Base-by-base conservation (phyloP, 2,797 vertebrate species). In the Trichosurus vulpecula region DNA sequence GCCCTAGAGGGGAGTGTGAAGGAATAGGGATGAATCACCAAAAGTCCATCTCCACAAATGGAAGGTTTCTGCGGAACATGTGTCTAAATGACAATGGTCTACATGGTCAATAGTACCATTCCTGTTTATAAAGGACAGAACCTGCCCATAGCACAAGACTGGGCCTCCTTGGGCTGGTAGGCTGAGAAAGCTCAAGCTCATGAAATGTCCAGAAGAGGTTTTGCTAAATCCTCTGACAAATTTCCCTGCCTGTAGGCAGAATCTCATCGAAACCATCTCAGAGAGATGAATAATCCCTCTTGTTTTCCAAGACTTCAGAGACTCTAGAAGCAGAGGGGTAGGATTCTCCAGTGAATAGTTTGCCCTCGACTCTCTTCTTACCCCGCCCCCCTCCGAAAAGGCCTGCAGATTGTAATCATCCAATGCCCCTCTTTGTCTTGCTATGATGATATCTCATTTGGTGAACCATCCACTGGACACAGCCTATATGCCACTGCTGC, bases 81-180 rank as follows among this genome's bases (percentile, higher is more conserved):
- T 74, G 93, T 93, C 90, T 12, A 93, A 95, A 96, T 94, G 51
- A 55, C 30, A 53, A 27, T 54, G 53, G 93, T 93, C 87, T 12
- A 93, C 95, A 9, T 51, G 31, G 41, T 81, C 52, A 35, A 29
- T 41, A 54, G 74, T 57, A 91, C 66, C 47, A 54, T 54, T 53
- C 56, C 22, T 61, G 16, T 30, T 57, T 93, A 91, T 51, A 41
- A 93, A 95, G 74, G 94, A 92, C 56, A 56, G 12, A 31, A 2
- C 30, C 35, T n/a, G 41, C 58, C 52, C 12, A 54, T 29, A 58
- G 66, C 66, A 74, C 66, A 74, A 41, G 66, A 81, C 74, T 47
- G 41, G 29, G 41, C 41, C 30, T 90, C 41, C 35, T 52, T 93
- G 35, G 87, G 54, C 22, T 19, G 22, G 22, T 19, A 55, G 22